Base-by-base conservation (phyloP, 2,888 invertebrate species). In the Ophonus ardosiacus region DNA sequence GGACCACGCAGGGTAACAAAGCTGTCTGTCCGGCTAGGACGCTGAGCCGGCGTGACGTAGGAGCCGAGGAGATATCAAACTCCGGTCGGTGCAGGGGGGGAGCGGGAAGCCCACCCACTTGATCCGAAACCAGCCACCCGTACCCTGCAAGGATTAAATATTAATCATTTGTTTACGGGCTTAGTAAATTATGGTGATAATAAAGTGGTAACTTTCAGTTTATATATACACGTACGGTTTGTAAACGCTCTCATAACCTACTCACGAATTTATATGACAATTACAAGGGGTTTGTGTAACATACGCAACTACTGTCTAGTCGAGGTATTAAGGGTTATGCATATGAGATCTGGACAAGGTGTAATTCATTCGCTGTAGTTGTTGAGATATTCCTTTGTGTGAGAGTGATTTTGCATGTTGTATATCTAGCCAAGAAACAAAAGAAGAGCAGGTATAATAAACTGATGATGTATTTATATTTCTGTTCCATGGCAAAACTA, bases 1-100 rank as follows among this genome's bases (percentile, higher is more conserved):
- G 88, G 15, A 92, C 90, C 21, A 90, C 90, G 86, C 92, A 92
- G 15, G 92, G 91, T 84, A 92, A 87, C 84, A 91, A 89, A 18
- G 91, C 89, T 24, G 91, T 90, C 87, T 91, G 91, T 17, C 91
- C 91, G 56, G 88, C 88, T 40, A 87, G 87, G 15, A 91, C 91
- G 74, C 90, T 89, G 21, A 88, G 21, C 63, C 79, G 84, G 17
- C 86, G 86, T 7, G 85, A 81, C 7, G 85, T 61, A n/a, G 59
- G 61, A n/a, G 85, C 74, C 43, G 43, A 8, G 10, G 8, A 13
- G n/a, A 85, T 85, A 15, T 88, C 88, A 80, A 87, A 88, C 78
- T 86, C 84, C 4, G 88, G 87, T 5, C 51, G 31, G 65, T 21
- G 40, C 51, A 13, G 21, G 7, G 63, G 24, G n/a, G 43, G 17